Evolutionary conservation across 2,797 vertebrate species (phyloP), one percentile per base, ranked within the genome.

Genomic region (Hozukius guyotensis): DNA sequence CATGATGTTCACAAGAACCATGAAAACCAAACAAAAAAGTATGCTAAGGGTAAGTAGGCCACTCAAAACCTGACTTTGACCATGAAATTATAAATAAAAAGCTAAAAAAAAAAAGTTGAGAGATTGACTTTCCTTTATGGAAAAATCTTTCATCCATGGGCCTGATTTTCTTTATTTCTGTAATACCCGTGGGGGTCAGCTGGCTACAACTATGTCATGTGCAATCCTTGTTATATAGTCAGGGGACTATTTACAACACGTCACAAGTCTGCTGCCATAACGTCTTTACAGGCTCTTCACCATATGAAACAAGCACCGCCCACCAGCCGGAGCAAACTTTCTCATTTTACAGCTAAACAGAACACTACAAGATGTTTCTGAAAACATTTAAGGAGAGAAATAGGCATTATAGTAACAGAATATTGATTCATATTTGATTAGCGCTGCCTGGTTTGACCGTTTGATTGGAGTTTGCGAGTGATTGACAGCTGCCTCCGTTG

Each of bases 131-230:
- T 55, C 12, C 34, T 42, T 20, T 22, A 67, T 55, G 9, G 11
- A 63, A 63, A 24, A 38, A 31, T 49, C 8, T 60, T 2, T 56
- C 22, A 34, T 22, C 14, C 5, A 29, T 67, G 25, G 24, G 24
- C 16, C 16, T 38, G 32, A n/a, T 38, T 31, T 22, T 1, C 46
- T 79, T 56, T 14, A 53, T 25, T 24, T 75, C 16, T 62, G 34
- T 22, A 52, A 63, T 53, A 34, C 29, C 9, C 12, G 27, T 27
- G 25, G 29, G 25, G 56, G 72, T 36, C 8, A 67, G 49, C 34
- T 59, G 34, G 38, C 56, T 64, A 11, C 52, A 65, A 42, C 24
- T 53, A 64, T 76, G 68, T 72, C 64, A 75, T 82, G 72, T 83
- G 65, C 42, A 53, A 20, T 32, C n/a, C 25, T 68, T 59, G 32